phyloP scores from a whole-genome alignment of 2,888 invertebrate genomes.

The Polydrusus cervinus region DNA sequence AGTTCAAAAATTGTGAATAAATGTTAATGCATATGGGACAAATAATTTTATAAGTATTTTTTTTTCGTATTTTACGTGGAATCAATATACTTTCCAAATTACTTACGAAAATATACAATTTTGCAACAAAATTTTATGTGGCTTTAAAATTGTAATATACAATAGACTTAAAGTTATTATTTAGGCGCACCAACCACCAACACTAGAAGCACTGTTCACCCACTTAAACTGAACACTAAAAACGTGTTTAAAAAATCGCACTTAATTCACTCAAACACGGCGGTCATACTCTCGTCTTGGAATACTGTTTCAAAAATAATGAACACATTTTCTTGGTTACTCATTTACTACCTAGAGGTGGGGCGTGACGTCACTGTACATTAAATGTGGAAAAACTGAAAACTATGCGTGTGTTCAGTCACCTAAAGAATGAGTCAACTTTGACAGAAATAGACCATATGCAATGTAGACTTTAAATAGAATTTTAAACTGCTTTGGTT shows the following conservation, averaged over 20 bases:
- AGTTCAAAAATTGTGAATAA: too few relatives aligned
- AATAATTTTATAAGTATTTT: too few relatives aligned
- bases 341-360: slow-evolving; percentile 48
- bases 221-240: not conserved
- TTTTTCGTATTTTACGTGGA: too few relatives aligned
- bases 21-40: too few relatives aligned
- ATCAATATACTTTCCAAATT: too few relatives aligned
- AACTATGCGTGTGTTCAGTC: slow-evolving; percentile 60
- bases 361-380: slow-evolving; percentile 52
- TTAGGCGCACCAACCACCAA: too few relatives aligned
- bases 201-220: not conserved
- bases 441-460: slow-evolving; percentile 40
- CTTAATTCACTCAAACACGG: not conserved
- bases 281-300: slow-evolving; percentile 25
- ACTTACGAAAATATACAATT: not conserved
- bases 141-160: slow-evolving; percentile 35
- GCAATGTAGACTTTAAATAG: slow-evolving; percentile 37
- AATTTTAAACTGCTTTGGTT: slow-evolving; percentile 22
- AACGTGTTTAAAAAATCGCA: not conserved
- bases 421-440: slow-evolving; percentile 59
- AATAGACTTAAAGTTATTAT: not conserved
- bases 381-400: slow-evolving; percentile 48
- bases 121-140: slow-evolving; percentile 57
- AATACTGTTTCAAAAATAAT: slow-evolving; percentile 41
- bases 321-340: slow-evolving; percentile 43